phyloP scores from a whole-genome alignment of 2,797 vertebrate species.

The Etheostoma perlongum region DNA sequence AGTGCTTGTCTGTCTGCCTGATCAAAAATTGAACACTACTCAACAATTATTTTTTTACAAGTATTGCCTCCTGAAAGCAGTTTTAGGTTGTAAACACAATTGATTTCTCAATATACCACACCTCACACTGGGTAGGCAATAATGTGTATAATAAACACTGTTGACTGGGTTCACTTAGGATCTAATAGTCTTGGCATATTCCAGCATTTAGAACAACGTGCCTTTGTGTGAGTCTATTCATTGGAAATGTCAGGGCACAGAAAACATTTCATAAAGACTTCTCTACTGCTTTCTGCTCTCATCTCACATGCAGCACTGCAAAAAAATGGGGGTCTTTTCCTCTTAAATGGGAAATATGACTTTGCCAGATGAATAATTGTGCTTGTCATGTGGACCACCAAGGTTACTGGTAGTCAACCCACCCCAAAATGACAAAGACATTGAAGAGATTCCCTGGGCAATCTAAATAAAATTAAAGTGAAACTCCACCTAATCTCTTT shows the following conservation, averaged over 20 bases:
- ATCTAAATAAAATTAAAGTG: constrained; percentile 9
- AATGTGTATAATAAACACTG: constrained; percentile 39
- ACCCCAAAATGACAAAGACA: constrained; percentile 9
- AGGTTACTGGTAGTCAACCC: constrained; percentile 13
- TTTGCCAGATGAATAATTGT: constrained; percentile 68
- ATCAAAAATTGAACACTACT: constrained; percentile 43
- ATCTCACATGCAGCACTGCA: constrained; percentile 43
- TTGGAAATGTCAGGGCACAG: constrained; percentile 57
- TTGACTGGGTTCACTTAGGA: constrained; percentile 35
- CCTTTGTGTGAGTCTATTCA: constrained; percentile 36
- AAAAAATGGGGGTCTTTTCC: constrained; percentile 49
- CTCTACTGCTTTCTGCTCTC: constrained; percentile 43
- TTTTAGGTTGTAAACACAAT: constrained; percentile 28
- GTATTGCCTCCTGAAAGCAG: constrained; percentile 38
- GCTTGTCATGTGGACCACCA: not conserved
- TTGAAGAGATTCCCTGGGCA: constrained; percentile 11
- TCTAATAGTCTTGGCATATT: constrained; percentile 38
- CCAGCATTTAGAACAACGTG: constrained; percentile 37
- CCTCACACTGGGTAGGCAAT: constrained; percentile 19
- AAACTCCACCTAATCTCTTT: not conserved
- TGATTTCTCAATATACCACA: constrained; percentile 48
- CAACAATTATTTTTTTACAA: constrained; percentile 34
- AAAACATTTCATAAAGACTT: constrained; percentile 60
- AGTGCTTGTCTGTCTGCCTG: constrained; percentile 24
- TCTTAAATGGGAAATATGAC: constrained; percentile 53